phyloP scores from a whole-genome alignment of 2,113 vertebrate species.

The Amblyornis subalaris region DNA sequence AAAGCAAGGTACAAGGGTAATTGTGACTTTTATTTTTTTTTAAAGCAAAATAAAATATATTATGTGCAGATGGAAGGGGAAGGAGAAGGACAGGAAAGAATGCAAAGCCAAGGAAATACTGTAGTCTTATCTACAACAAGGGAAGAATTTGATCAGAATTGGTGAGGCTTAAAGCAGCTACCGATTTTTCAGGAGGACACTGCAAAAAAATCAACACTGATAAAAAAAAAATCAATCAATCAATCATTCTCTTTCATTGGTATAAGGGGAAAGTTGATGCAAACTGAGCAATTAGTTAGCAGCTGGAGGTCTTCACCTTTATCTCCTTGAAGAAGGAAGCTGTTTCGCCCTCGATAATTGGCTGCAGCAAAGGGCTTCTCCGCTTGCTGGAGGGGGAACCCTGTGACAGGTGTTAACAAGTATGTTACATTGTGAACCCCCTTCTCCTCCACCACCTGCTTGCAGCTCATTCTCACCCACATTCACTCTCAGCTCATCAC shows the following conservation, averaged over 20 bases:
- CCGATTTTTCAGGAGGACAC: constrained; percentile 57
- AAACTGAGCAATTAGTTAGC: constrained; percentile 68
- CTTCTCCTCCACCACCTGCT: constrained; percentile 38
- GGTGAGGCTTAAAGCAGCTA: constrained; percentile 37
- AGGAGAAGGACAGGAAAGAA: background rate
- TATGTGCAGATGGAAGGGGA: background rate
- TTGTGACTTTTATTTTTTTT: background rate
- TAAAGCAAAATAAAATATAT: background rate
- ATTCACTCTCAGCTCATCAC: background rate
- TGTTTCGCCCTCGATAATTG: constrained; percentile 98
- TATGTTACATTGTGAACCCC: constrained; percentile 71
- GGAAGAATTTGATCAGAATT: background rate
- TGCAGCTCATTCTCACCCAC: constrained; percentile 48
- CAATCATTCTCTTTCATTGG: constrained; percentile 20
- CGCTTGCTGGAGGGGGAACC: constrained; percentile 98
- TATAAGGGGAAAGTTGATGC: constrained; percentile 21
- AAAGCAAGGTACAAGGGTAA: background rate
- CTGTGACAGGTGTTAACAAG: constrained; percentile 86
- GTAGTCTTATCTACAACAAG: background rate
- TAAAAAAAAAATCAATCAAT: background rate
- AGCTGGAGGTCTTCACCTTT: constrained; percentile 87
- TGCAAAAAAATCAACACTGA: constrained; percentile 64
- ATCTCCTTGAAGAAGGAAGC: constrained; percentile 97
- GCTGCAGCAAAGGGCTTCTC: constrained; percentile 96
- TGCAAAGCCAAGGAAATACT: constrained; percentile 17